Evolutionary conservation across 2,888 invertebrate species (phyloP), one percentile per base, ranked within the genome.

Genomic region (Morpho achilles): DNA sequence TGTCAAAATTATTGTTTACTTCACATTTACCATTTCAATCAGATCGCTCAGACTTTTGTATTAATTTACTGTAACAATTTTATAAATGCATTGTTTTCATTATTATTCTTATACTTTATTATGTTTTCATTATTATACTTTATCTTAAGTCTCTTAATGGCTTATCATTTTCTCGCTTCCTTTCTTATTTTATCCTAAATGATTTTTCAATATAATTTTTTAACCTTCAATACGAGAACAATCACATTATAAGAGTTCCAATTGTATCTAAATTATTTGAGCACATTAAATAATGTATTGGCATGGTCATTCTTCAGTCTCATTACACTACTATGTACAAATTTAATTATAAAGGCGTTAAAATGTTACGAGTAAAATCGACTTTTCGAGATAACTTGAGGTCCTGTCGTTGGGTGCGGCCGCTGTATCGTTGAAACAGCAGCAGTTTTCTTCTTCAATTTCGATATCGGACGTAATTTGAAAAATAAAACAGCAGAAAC

Each of bases 401-500:
- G 84, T 61, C 80, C 79, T 56, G 84, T 72, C 56, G 87, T 80
- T 61, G 86, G 85, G 73, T 84, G 89, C 61, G 88, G 87, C 72
- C 87, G 82, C 3, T 86, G 75, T 81, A 89, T 82, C 77, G 89
- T 88, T 54, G 87, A 69, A 49, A 87, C 82, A 0, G 89, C 84
- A 47, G 91, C 89, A 8, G 92, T 92, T 70, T 92, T 91, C 77
- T 91, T 90, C 70, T 89, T 91, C 58, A 91, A 71, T 44, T 91
- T 84, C 5, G 93, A 87, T 68, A 95, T 94, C 10, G 96, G 96
- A 70, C 95, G 92, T 71, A 97, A 90, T 69, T 96, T 94, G 50
- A 97, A 92, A 81, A 96, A 97, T 16, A 98, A 91, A 71, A 97
- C 94, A 23, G 96, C 96, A 53, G 97, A 97, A 66, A 97, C 92